phyloP scores from a whole-genome alignment of 1,140 invertebrate genomes.

The Scaptomyza montana region DNA sequence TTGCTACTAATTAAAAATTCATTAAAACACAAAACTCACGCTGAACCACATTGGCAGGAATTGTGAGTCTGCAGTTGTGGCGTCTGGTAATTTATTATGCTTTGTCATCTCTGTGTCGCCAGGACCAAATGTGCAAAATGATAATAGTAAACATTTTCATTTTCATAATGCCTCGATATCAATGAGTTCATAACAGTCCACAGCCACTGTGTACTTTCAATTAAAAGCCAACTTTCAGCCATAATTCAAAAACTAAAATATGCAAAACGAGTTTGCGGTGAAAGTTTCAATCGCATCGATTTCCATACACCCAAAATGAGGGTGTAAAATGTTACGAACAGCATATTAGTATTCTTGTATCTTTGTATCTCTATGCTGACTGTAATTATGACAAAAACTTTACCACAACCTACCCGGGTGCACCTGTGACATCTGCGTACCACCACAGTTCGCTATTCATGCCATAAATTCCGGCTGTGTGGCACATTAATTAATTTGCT shows the following conservation, averaged over 20 bases:
- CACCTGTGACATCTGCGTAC: slow-evolving; percentile 71
- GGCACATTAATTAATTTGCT: slow-evolving; percentile 82
- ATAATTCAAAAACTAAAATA: slow-evolving; percentile 77
- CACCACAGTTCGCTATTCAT: slow-evolving; percentile 50
- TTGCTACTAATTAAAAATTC: slow-evolving; percentile 81
- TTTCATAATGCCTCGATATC: slow-evolving; percentile 69
- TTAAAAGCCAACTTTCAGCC: slow-evolving; percentile 75
- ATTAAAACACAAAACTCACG: slow-evolving; percentile 60
- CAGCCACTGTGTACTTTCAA: slow-evolving; percentile 73
- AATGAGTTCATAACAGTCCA: slow-evolving; percentile 69
- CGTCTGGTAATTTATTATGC: slow-evolving; percentile 71
- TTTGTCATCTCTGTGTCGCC: slow-evolving; percentile 70
- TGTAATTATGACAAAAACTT: slow-evolving; percentile 50
- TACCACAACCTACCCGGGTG: slow-evolving; percentile 10
- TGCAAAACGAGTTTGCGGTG: slow-evolving; percentile 58
- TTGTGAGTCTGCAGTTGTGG: slow-evolving; percentile 22
- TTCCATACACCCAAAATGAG: slow-evolving; percentile 22
- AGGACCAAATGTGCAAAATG: slow-evolving; percentile 61
- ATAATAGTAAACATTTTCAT: slow-evolving; percentile 80
- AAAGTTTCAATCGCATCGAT: slow-evolving; percentile 71
- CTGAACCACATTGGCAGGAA: slow-evolving; percentile 35
- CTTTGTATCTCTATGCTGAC: slow-evolving; percentile 1
- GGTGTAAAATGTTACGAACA: slow-evolving; percentile 6
- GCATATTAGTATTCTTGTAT: not conserved
- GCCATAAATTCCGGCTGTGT: slow-evolving; percentile 79